Percentiles rank a stretch among this genome's conserved stretches.
These are phyloP conservation scores for Calliphora vicina DNA, from an alignment of 1,140 invertebrate genomes.

Conservation along the genomic window DNA sequence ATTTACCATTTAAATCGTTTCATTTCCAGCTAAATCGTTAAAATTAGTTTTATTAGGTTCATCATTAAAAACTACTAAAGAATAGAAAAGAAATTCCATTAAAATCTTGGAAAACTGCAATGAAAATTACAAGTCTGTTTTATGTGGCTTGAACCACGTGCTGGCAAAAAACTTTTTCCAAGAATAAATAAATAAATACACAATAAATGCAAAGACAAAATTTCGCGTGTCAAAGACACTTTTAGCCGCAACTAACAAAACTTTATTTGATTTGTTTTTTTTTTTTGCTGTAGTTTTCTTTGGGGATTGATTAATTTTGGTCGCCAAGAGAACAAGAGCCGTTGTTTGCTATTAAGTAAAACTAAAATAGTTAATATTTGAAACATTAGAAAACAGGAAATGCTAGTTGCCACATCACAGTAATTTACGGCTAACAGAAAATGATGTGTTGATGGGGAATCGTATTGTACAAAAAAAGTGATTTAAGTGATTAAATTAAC, in stretches of 20 bases:
- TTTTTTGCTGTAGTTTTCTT: background rate
- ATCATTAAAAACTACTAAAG: too few relatives aligned
- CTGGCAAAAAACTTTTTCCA: background rate
- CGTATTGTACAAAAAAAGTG: background rate
- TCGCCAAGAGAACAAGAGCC: conserved; percentile 19
- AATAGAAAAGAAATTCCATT: too few relatives aligned
- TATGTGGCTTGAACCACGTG: background rate
- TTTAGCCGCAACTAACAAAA: conserved; percentile 47
- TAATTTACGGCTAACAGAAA: background rate
- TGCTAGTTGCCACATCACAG: background rate
- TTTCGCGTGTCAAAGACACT: conserved; percentile 62
- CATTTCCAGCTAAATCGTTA: too few relatives aligned
- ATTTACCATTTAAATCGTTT: too few relatives aligned
- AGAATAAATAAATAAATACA: too few relatives aligned
- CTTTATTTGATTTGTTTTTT: too few relatives aligned
- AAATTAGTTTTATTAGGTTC: too few relatives aligned
- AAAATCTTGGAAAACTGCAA: background rate
- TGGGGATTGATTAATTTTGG: conserved; percentile 16
- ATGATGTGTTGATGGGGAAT: background rate
- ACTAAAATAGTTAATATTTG: background rate
- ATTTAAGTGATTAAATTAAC: background rate
- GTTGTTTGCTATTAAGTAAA: conserved; percentile 5
- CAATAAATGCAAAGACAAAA: conserved; percentile 42
- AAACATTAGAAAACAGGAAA: background rate
- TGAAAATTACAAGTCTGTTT: background rate